Evolutionary conservation across 2,797 vertebrate species (phyloP).

Genomic region (Eulemur rubriventer): DNA sequence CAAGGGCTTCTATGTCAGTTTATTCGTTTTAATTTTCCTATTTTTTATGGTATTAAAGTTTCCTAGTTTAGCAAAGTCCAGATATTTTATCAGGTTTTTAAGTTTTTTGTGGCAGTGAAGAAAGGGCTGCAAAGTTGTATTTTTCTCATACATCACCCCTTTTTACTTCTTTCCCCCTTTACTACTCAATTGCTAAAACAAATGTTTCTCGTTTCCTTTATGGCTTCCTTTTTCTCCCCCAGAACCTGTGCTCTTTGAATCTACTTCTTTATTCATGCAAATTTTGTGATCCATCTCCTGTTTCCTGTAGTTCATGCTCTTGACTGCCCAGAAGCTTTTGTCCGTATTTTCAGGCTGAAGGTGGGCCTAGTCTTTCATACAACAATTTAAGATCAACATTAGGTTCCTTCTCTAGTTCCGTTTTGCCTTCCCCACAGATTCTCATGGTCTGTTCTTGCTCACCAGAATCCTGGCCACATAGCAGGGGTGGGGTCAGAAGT

Average conservation of each 20-base stretch:
- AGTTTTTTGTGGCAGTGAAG: not conserved
- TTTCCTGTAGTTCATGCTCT: not conserved
- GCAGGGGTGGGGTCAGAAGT: fast-evolving
- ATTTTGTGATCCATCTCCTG: not conserved
- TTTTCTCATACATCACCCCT: not conserved
- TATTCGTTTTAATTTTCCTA: not conserved
- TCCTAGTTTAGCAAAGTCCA: not conserved
- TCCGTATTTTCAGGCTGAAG: not conserved
- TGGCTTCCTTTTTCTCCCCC: not conserved
- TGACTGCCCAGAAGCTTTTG: not conserved
- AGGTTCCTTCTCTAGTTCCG: not conserved
- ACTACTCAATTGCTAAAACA: not conserved
- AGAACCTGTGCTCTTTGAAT: not conserved
- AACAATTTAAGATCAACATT: not conserved
- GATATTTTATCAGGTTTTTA: not conserved
- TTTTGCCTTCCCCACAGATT: not conserved
- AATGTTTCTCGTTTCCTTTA: not conserved
- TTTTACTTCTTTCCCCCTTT: not conserved
- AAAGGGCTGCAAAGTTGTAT: not conserved
- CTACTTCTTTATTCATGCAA: not conserved
- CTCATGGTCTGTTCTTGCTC: not conserved
- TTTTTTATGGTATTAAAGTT: not conserved
- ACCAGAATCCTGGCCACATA: not conserved
- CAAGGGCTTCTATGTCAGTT: fast-evolving
- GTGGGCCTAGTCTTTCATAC: not conserved